Percentiles rank a stretch among this genome's conserved stretches.
phyloP scores from a whole-genome alignment of 2,113 vertebrate species.

The Leptocoma aspasia region DNA sequence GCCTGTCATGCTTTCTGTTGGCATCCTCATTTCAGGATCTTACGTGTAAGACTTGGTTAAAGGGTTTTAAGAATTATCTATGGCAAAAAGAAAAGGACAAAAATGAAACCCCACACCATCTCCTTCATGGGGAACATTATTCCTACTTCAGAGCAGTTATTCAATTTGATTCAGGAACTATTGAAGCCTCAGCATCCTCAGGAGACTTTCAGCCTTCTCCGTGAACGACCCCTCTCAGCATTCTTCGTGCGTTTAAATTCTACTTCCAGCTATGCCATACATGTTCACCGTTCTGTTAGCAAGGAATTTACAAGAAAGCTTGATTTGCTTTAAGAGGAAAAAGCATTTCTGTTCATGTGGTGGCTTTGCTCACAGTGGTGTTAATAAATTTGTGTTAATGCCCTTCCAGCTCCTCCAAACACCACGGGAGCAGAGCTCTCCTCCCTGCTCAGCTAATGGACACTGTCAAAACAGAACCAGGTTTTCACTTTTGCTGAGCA shows the following conservation, averaged over 20 bases:
- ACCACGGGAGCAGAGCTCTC: not conserved
- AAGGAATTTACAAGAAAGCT: not conserved
- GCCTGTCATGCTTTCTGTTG: not conserved
- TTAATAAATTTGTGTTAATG: not conserved
- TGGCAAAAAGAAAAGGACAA: not conserved
- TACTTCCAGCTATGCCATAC: not conserved
- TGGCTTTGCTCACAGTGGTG: not conserved
- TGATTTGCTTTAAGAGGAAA: not conserved
- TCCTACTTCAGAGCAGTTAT: not conserved
- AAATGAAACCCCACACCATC: not conserved
- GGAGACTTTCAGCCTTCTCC: not conserved
- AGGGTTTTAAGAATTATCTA: not conserved
- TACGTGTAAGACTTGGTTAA: not conserved
- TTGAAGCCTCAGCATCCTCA: not conserved
- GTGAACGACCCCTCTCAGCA: not conserved
- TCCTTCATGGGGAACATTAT: not conserved
- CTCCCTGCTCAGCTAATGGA: not conserved
- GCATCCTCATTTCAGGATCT: not conserved
- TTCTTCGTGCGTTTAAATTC: not conserved
- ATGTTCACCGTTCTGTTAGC: fast-evolving
- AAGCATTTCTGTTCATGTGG: not conserved
- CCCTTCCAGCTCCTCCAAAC: not conserved
- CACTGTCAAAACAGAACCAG: not conserved
- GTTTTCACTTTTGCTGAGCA: not conserved
- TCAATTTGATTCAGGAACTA: not conserved